Conservation (phyloP, 2,797 vertebrate species). For the Bradypodion ventrale region DNA sequence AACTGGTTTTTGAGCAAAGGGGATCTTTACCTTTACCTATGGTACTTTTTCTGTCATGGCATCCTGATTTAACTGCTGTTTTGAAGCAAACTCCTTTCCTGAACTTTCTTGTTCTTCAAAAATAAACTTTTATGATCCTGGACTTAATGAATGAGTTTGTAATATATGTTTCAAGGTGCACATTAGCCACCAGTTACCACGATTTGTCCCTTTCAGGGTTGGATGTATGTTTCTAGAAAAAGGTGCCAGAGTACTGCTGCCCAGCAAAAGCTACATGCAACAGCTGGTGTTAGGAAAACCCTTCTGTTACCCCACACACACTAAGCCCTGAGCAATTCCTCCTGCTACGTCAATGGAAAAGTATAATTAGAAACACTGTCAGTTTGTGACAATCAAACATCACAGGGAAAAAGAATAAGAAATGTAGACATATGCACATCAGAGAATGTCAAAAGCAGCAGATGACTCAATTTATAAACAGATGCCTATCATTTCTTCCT, state of each 20-base stretch:
- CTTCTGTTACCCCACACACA: not conserved
- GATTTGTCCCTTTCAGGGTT: not conserved
- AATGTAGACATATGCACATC: constrained; percentile 9
- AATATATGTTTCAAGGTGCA: too few relatives aligned
- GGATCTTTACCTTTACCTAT: too few relatives aligned
- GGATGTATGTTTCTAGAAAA: not conserved
- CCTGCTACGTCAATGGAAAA: not conserved
- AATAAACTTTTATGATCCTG: too few relatives aligned
- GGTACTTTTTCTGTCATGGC: too few relatives aligned
- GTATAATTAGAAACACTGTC: constrained; percentile 22
- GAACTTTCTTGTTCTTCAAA: too few relatives aligned
- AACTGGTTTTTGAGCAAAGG: too few relatives aligned
- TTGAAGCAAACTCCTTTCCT: too few relatives aligned
- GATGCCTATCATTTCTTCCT: constrained; percentile 4
- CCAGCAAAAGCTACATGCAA: not conserved
- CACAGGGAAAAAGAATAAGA: constrained; percentile 3
- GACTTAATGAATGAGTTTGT: too few relatives aligned
- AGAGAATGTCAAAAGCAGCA: constrained; percentile 26
- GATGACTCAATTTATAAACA: constrained; percentile 15
- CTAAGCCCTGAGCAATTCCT: constrained; percentile 11
- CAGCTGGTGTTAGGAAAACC: constrained; percentile 14
- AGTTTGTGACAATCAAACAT: constrained; percentile 28
- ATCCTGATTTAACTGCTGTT: too few relatives aligned
- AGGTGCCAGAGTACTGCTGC: not conserved
- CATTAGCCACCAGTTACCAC: too few relatives aligned